Evolutionary conservation across 2,113 vertebrate species (phyloP).

Genomic region (Coregonus clupeaformis): DNA sequence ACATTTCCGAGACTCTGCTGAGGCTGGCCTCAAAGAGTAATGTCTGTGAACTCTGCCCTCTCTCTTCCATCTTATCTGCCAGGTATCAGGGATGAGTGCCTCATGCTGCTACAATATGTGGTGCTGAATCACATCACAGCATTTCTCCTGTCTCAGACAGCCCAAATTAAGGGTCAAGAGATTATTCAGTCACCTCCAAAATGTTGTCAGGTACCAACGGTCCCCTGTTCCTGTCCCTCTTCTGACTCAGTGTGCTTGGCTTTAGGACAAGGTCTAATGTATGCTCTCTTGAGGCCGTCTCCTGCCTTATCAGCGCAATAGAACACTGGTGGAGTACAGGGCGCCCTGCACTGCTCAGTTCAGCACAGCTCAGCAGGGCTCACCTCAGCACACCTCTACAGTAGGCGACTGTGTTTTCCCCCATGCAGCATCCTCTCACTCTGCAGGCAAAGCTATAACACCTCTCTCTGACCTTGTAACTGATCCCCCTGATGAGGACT

Average conservation of each 20-base stretch:
- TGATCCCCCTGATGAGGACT: slow-evolving; percentile 31
- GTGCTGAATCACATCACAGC: background rate
- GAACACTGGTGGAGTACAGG: slow-evolving; percentile 56
- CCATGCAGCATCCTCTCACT: background rate
- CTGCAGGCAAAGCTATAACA: background rate
- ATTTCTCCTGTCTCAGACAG: background rate
- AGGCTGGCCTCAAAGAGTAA: background rate
- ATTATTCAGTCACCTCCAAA: background rate
- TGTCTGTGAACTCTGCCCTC: background rate
- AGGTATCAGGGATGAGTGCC: background rate
- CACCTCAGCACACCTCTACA: slow-evolving; percentile 8
- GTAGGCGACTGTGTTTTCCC: background rate
- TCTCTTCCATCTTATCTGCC: background rate
- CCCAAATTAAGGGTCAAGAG: background rate
- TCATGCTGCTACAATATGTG: background rate
- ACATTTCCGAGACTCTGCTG: background rate
- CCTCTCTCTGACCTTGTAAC: slow-evolving; percentile 11
- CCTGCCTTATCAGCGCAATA: slow-evolving; percentile 70
- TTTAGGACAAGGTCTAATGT: slow-evolving; percentile 16
- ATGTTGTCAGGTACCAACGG: background rate
- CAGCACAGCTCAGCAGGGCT: slow-evolving; percentile 40
- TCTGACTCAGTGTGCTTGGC: slow-evolving; percentile 37
- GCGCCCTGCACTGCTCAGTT: slow-evolving; percentile 46
- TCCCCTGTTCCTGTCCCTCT: background rate
- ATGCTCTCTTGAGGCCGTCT: slow-evolving; percentile 41